Evolutionary conservation across 2,797 vertebrate species (phyloP), one percentile per base, ranked within the genome.

Genomic region (Typhlichthys subterraneus): DNA sequence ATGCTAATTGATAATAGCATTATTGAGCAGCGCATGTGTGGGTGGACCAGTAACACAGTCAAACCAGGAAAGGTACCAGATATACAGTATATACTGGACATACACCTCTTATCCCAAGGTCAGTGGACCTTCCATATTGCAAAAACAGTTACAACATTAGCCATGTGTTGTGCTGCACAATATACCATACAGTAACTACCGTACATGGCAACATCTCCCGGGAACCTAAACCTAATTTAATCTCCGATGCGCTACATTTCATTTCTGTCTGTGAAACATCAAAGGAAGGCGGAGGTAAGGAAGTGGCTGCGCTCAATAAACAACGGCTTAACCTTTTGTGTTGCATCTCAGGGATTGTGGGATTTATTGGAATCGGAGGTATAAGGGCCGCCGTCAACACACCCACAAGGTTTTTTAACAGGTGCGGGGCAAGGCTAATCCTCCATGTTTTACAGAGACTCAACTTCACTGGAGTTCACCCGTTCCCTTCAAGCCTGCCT

Each of bases 281-380:
- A 65, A 49, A 68, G 54, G 45, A 4, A 11, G 50, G 33, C 13
- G n/a, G 50, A 46, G 47, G 69, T 56, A 46, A 45, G 23, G 6
- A 38, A 23, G 65, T 31, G 55, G 63, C 53, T 60, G 61, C 9
- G 49, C 4, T 45, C 42, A 51, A 69, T 46, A 72, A 73, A 72
- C 61, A 70, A 17, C 38, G 58, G 49, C 55, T 70, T 48, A 67
- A 1, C 29, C 53, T 38, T 80, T 75, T 78, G 50, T 61, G 53
- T 58, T 65, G 74, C 69, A 77, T 75, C 75, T 67, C 33, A 42
- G 33, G 61, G 64, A 67, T 73, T 75, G 3, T 13, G 62, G 56
- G 47, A 62, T 65, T 65, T 57, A 51, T 17, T 5, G 31, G 17
- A 42, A 55, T 59, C 14, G 19, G 2, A 60, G 45, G 55, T 1